A percentile compares a stretch with the other conserved stretches of the same genome.
Evolutionary conservation across 2,797 vertebrate genomes (phyloP).

Genomic region (Perodicticus potto): DNA sequence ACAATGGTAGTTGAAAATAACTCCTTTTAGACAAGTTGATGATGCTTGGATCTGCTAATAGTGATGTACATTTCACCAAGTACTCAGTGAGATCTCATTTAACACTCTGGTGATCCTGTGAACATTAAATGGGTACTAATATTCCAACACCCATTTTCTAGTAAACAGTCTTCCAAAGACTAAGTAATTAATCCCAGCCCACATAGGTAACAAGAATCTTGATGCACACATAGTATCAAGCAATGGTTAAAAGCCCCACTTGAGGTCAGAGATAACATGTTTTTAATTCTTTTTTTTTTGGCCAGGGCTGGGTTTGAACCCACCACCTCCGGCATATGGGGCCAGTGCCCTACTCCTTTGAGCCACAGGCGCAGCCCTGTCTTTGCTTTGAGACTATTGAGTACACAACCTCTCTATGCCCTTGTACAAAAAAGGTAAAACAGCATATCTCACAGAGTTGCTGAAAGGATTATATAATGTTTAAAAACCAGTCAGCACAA

Average conservation of each 20-base stretch:
- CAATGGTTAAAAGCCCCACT: not conserved
- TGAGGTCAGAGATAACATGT: not conserved
- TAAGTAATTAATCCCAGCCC: not conserved
- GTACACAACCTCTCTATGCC: not conserved
- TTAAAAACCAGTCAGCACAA: not conserved
- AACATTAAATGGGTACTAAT: not conserved
- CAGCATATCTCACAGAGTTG: not conserved
- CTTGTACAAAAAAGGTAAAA: not conserved
- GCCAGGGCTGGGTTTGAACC: no score
- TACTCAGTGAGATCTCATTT: constrained; percentile 11
- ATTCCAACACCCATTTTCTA: constrained; percentile 16
- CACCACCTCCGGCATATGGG: no score
- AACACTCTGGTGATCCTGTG: not conserved
- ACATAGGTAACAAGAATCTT: not conserved
- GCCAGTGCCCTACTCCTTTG: no score
- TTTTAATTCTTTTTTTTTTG: constrained; percentile 13
- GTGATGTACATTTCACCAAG: constrained; percentile 16
- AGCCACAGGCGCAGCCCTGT: no score
- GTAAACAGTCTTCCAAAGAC: constrained; percentile 4
- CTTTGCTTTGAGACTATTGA: not conserved
- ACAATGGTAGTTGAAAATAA: constrained; percentile 20
- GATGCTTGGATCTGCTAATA: not conserved
- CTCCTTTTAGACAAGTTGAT: constrained; percentile 11
- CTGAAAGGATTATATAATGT: not conserved
- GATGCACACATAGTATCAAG: not conserved